Percentiles rank a stretch among this genome's conserved stretches.
These are phyloP conservation scores for Andrena hattorfiana DNA, from an alignment of 2,888 invertebrate species.

Conservation along the genomic window DNA sequence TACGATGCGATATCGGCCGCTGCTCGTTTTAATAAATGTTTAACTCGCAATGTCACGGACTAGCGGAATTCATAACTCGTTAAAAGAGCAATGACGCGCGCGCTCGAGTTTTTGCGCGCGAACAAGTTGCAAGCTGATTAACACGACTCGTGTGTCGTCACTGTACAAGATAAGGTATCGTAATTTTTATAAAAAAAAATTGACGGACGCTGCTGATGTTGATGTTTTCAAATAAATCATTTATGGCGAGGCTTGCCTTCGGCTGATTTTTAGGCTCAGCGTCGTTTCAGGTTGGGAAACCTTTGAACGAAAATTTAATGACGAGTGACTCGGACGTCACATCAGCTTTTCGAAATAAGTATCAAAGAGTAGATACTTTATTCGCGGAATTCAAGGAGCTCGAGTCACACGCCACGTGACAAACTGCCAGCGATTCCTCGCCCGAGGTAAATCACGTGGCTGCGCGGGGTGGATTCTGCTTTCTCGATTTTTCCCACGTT, in stretches of 20 bases:
- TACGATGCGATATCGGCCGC: not conserved
- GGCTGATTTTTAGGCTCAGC: too few species aligned
- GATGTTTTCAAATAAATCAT: too few species aligned
- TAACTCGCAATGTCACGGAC: not conserved
- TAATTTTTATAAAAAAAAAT: too few species aligned
- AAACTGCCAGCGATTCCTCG: slow-evolving; percentile 49
- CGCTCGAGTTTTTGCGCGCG: slow-evolving; percentile 29
- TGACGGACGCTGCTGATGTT: too few species aligned
- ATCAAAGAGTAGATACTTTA: slow-evolving; percentile 2
- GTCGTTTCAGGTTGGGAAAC: too few species aligned
- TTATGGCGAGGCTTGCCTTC: too few species aligned
- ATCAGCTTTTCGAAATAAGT: not conserved
- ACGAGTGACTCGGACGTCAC: not conserved
- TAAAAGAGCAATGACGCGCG: slow-evolving; percentile 10
- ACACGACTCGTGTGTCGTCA: not conserved
- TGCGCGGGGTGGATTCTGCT: slow-evolving; percentile 39
- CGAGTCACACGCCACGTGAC: slow-evolving; percentile 45
- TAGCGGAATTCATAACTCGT: slow-evolving; percentile 50
- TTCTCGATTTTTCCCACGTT: slow-evolving; percentile 73
- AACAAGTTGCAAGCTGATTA: not conserved
- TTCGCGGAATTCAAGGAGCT: slow-evolving; percentile 42
- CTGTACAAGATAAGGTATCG: not conserved
- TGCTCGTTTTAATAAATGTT: slow-evolving; percentile 38
- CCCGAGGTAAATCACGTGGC: slow-evolving; percentile 62
- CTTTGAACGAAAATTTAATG: not conserved